Evolutionary conservation across 2,797 vertebrate species (phyloP).

Genomic region (Dryobates pubescens): DNA sequence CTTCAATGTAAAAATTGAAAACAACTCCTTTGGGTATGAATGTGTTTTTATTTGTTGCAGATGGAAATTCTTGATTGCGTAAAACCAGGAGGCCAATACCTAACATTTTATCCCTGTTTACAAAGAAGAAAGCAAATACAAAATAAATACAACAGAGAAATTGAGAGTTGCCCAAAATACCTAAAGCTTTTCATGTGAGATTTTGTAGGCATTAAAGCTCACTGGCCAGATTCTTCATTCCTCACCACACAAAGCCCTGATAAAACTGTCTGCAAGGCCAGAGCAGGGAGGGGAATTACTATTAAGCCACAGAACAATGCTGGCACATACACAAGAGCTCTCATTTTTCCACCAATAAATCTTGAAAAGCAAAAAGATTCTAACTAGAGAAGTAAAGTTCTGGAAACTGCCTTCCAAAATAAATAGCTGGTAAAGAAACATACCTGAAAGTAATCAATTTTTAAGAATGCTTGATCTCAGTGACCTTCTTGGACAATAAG

Average conservation of each 20-base stretch:
- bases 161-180: not conserved
- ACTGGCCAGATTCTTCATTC: not conserved
- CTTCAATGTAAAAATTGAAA: not conserved
- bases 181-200: not conserved
- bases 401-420: constrained; percentile 18
- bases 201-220: not conserved
- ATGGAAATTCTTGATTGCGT: not conserved
- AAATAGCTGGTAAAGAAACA: not conserved
- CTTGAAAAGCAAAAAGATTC: not conserved
- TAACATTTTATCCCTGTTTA: not conserved
- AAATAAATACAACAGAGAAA: not conserved
- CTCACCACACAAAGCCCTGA: not conserved
- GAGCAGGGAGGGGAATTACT: not conserved
- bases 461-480: not conserved
- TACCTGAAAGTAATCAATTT: not conserved
- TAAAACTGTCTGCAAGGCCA: not conserved
- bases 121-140: constrained; percentile 1
- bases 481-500: not conserved
- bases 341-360: not conserved
- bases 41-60: constrained; percentile 34
- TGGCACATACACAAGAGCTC: not conserved
- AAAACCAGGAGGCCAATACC: not conserved
- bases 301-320: not conserved
- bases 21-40: not conserved
- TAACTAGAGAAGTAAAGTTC: not conserved